These are phyloP conservation scores for Endotricha flammealis DNA, from an alignment of 2,888 invertebrate genomes.

Conservation along the genomic window DNA sequence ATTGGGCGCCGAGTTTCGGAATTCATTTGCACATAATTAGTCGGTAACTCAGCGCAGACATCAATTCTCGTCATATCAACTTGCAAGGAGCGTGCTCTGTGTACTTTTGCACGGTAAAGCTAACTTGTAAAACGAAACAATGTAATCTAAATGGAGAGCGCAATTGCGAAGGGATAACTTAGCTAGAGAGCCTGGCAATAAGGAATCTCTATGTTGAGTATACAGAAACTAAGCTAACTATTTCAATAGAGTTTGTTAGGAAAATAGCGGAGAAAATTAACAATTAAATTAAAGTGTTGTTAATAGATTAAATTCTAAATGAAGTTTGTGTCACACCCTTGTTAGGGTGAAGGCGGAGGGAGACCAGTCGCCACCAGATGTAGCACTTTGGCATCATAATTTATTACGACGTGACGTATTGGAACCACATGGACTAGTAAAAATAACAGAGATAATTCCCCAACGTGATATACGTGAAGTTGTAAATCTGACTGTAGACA, in stretches of 20 bases:
- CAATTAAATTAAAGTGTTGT: slow-evolving; percentile 33
- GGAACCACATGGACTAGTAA: slow-evolving; percentile 35
- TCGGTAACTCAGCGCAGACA: background rate
- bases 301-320: slow-evolving; percentile 52
- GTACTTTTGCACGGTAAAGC: background rate
- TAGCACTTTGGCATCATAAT: slow-evolving; percentile 27
- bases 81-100: background rate
- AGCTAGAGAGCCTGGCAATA: background rate
- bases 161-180: slow-evolving; percentile 1
- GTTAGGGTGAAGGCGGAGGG: slow-evolving; percentile 31
- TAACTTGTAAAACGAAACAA: background rate
- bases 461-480: slow-evolving; percentile 26
- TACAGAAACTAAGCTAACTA: slow-evolving; percentile 21
- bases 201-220: slow-evolving; percentile 6
- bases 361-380: slow-evolving; percentile 37
- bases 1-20: background rate
- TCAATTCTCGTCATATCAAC: background rate
- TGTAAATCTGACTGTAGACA: slow-evolving; percentile 1
- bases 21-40: background rate
- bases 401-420: slow-evolving; percentile 19
- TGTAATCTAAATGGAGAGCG: background rate
- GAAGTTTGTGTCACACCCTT: slow-evolving; percentile 57
- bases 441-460: slow-evolving; percentile 39
- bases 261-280: slow-evolving; percentile 24
- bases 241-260: slow-evolving; percentile 25